Conservation (phyloP, 2,113 vertebrate species). For the Engraulis encrasicolus region DNA sequence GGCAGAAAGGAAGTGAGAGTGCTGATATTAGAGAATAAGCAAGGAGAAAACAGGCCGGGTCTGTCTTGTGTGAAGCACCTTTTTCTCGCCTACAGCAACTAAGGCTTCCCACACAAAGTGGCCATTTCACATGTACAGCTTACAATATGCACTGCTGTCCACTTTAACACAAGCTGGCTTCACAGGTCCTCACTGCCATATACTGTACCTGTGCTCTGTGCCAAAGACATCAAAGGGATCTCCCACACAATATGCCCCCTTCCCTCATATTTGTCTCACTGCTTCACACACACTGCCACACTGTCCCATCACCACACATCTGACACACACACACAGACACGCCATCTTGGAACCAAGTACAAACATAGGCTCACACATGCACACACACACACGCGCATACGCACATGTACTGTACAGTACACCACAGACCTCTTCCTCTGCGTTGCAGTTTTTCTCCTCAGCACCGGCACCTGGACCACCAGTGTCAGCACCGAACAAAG, state of each 20-base stretch:
- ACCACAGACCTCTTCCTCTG: neutral
- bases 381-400: conserved; percentile 66
- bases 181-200: neutral
- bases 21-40: too few relatives aligned
- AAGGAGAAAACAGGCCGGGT: neutral
- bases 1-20: neutral
- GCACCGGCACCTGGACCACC: neutral
- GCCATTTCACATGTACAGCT: neutral
- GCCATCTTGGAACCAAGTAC: neutral
- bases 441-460: neutral
- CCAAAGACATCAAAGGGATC: neutral
- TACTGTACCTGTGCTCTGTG: neutral
- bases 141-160: neutral
- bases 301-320: too few relatives aligned
- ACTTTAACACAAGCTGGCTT: neutral
- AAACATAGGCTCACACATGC: conserved; percentile 9
- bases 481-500: conserved; percentile 67
- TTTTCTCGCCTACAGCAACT: neutral
- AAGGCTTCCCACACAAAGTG: neutral
- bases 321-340: conserved; percentile 10
- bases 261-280: neutral
- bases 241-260: neutral
- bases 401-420: too few relatives aligned
- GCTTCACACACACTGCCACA: neutral
- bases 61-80: neutral